These are phyloP conservation scores for Acromyrmex heyeri DNA, from an alignment of 1,140 invertebrate genomes.

Conservation along the genomic window DNA sequence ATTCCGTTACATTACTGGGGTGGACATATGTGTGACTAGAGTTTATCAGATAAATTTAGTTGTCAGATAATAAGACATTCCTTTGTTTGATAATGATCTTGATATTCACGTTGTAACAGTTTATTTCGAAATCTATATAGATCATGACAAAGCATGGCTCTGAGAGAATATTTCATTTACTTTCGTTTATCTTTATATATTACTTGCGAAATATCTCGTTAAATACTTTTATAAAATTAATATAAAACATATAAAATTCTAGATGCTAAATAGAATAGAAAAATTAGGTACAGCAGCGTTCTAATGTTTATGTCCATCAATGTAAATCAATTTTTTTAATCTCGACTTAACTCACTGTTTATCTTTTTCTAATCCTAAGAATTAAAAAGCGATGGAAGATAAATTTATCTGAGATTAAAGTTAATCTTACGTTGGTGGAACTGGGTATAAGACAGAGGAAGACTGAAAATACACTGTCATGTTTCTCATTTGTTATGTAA, in stretches of 20 bases:
- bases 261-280: background rate
- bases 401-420: no score
- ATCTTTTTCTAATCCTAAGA: no score
- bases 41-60: slow-evolving; percentile 27
- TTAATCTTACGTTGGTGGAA: no score
- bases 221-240: background rate
- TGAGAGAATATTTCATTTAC: background rate
- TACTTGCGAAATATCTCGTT: background rate
- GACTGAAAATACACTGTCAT: slow-evolving; percentile 12
- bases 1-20: slow-evolving; percentile 24
- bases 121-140: background rate
- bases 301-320: no score
- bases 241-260: background rate
- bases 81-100: slow-evolving; percentile 22
- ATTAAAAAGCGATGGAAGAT: no score
- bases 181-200: background rate
- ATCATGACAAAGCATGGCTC: background rate
- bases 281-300: background rate
- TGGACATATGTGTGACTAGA: background rate
- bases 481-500: slow-evolving; percentile 2
- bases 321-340: no score
- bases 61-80: slow-evolving; percentile 18
- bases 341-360: no score
- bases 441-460: background rate
- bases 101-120: background rate